phyloP scores from a whole-genome alignment of 2,797 vertebrate genomes.

The Eleutherodactylus coqui region DNA sequence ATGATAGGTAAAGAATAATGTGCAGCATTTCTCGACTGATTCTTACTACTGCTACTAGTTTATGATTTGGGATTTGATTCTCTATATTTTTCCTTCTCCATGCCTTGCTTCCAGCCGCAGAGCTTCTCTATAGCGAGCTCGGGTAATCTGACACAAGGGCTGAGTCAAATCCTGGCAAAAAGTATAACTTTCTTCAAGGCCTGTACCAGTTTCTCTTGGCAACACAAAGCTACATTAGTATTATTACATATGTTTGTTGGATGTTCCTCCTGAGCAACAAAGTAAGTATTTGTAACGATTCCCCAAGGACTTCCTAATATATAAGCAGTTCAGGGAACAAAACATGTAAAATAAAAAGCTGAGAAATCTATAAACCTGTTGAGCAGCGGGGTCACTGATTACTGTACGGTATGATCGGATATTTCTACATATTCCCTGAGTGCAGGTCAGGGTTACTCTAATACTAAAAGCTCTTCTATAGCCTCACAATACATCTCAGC shows the following conservation, averaged over 20 bases:
- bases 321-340: conserved; percentile 58
- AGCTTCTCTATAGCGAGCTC: neutral
- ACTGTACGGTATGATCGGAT: neutral
- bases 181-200: conserved; percentile 21
- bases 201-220: conserved; percentile 51
- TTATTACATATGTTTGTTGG: neutral
- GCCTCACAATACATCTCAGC: no score
- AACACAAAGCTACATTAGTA: conserved; percentile 53
- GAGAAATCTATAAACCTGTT: neutral
- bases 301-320: conserved; percentile 41
- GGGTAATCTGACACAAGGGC: neutral
- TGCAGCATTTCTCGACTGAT: no score
- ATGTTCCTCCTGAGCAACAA: conserved; percentile 35
- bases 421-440: neutral
- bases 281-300: conserved; percentile 47
- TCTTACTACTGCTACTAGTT: neutral
- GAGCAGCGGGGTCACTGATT: neutral
- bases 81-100: no score
- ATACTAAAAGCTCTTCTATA: no score
- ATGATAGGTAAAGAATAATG: no score
- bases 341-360: conserved; percentile 25
- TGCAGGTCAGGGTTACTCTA: no score
- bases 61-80: no score
- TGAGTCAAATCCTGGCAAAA: conserved; percentile 10
- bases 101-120: neutral